Percentiles rank a stretch among this genome's conserved stretches.
phyloP scores from a whole-genome alignment of 2,797 vertebrate species.

The Dromococcyx pavoninus region DNA sequence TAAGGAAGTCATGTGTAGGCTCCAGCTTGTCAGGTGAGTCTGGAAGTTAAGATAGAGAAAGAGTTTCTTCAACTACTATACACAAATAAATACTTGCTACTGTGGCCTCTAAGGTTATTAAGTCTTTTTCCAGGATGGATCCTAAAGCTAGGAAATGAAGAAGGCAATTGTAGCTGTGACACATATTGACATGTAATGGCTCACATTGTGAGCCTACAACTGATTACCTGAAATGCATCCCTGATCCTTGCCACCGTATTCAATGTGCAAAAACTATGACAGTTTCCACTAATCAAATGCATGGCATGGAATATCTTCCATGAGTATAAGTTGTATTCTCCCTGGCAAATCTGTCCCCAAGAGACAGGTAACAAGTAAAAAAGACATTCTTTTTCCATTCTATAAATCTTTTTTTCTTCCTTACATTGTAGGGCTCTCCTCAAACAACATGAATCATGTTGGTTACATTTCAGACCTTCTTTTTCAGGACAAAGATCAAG shows the following conservation, averaged over 20 bases:
- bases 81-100: not conserved
- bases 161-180: not conserved
- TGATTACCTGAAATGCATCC: not conserved
- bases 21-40: not conserved
- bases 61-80: not conserved
- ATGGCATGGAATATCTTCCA: not conserved
- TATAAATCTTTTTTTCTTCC: not conserved
- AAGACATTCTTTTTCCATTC: not conserved
- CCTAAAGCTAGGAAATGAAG: not conserved
- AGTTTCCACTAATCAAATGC: not conserved
- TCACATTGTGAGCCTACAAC: not conserved
- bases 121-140: not conserved
- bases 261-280: not conserved
- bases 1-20: not conserved
- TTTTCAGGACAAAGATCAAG: not conserved
- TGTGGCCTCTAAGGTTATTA: not conserved
- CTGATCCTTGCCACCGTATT: not conserved
- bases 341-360: not conserved
- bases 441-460: not conserved
- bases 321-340: not conserved
- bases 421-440: not conserved
- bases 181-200: not conserved
- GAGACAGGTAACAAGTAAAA: not conserved
- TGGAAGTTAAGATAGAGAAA: not conserved
- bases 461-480: not conserved